A percentile compares a stretch with the other conserved stretches of the same genome.
Conservation (phyloP, 1,140 invertebrate species). For the Diabrotica virgifera region DNA sequence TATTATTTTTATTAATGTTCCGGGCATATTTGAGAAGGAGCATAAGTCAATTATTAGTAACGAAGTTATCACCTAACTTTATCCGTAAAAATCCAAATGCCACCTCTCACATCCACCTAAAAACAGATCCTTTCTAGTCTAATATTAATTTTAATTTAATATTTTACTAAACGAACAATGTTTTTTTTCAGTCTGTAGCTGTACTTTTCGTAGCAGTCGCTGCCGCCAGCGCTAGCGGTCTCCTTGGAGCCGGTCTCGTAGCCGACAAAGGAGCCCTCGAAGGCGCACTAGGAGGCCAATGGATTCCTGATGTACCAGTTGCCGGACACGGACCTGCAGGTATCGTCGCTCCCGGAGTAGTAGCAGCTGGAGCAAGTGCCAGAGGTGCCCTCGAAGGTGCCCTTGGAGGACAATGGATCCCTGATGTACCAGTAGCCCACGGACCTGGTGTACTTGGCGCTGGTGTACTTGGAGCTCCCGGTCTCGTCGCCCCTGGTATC, state of each 20-base stretch:
- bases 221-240: conserved; percentile 14
- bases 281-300: conserved; percentile 19
- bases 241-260: conserved; percentile 3
- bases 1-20: too few relatives aligned
- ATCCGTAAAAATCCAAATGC: too few relatives aligned
- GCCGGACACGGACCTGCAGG: conserved; percentile 7
- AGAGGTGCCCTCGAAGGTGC: conserved; percentile 19
- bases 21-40: too few relatives aligned
- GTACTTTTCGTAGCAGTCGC: conserved; percentile 16
- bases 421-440: conserved; percentile 9
- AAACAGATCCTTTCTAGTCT: too few relatives aligned
- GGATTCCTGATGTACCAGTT: conserved; percentile 20
- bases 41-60: too few relatives aligned
- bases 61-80: too few relatives aligned
- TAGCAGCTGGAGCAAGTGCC: neutral
- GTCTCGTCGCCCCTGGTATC: neutral
- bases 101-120: too few relatives aligned
- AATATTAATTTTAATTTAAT: too few relatives aligned
- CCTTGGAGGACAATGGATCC: conserved; percentile 21
- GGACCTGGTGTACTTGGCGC: neutral
- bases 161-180: too few relatives aligned
- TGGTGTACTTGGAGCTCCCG: neutral
- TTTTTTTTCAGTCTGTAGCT: conserved; percentile 14
- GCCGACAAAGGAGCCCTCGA: conserved; percentile 15
- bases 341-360: neutral